Percentiles rank a stretch among this genome's conserved stretches.
phyloP scores from a whole-genome alignment of 2,888 invertebrate genomes.

The Acanthosepion lycidas region DNA sequence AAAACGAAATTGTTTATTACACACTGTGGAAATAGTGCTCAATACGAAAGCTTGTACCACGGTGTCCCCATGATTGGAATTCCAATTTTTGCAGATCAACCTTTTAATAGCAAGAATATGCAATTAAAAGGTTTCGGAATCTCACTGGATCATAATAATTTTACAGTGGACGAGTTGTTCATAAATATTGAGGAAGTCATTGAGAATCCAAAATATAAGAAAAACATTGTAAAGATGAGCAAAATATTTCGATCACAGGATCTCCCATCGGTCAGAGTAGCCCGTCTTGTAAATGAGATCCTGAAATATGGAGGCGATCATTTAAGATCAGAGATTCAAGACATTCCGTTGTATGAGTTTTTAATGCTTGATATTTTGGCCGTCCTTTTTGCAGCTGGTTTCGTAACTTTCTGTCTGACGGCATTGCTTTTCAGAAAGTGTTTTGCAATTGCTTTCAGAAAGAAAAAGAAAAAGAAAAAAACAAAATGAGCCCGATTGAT shows the following conservation, averaged over 20 bases:
- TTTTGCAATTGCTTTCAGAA: too few relatives aligned
- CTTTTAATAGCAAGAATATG: conserved; percentile 50
- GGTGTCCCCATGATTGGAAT: conserved; percentile 57
- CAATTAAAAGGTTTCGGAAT: conserved; percentile 56
- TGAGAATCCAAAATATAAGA: too few relatives aligned
- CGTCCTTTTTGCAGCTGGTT: neutral
- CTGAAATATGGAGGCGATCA: too few relatives aligned
- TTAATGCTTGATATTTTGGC: conserved; percentile 22
- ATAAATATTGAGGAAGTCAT: too few relatives aligned
- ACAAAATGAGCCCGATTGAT: too few relatives aligned
- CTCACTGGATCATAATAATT: conserved; percentile 50
- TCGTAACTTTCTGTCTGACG: neutral
- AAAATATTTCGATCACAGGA: too few relatives aligned
- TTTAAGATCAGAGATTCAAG: neutral
- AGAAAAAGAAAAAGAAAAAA: too few relatives aligned
- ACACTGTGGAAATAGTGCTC: conserved; percentile 56
- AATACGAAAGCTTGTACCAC: conserved; percentile 56
- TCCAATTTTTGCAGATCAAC: conserved; percentile 56
- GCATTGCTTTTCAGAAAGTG: neutral
- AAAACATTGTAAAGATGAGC: too few relatives aligned
- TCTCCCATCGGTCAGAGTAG: too few relatives aligned
- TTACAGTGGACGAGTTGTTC: conserved; percentile 50
- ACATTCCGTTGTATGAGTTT: neutral
- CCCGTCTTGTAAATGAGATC: too few relatives aligned
- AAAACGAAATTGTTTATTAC: conserved; percentile 55